phyloP scores from a whole-genome alignment of 2,797 vertebrate genomes.

The Muscicapa comitata region DNA sequence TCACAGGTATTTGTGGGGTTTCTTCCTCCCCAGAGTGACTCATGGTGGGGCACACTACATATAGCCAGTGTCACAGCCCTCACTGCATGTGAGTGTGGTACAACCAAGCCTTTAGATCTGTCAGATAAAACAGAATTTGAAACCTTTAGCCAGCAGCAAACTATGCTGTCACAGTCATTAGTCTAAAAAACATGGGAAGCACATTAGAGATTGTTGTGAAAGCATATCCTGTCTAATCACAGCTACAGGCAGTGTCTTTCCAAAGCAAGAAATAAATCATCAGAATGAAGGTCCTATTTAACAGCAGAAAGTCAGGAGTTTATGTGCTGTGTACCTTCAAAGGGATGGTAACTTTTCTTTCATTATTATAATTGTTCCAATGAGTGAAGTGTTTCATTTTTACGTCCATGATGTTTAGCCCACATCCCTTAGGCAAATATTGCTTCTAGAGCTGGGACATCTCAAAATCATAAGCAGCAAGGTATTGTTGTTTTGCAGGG shows the following conservation, averaged over 20 bases:
- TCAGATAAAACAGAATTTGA: slow-evolving; percentile 10
- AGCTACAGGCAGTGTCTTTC: neutral
- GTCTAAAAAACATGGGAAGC: neutral
- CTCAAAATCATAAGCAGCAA: neutral
- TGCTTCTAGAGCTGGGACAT: neutral
- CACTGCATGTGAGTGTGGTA: neutral
- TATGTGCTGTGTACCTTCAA: neutral
- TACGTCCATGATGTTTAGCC: neutral
- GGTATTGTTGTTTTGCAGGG: neutral
- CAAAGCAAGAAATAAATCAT: neutral
- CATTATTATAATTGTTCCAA: neutral
- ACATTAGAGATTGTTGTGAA: neutral
- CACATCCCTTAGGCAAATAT: neutral
- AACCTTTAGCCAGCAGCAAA: slow-evolving; percentile 9
- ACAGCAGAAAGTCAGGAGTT: neutral
- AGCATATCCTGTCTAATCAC: neutral
- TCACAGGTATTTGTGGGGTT: neutral
- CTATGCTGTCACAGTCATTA: neutral
- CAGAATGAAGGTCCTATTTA: neutral
- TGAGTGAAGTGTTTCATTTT: neutral
- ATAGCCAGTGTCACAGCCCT: neutral
- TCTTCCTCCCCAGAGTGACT: neutral
- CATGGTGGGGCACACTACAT: neutral
- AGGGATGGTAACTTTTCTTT: neutral
- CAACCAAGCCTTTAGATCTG: neutral